These are phyloP conservation scores for Megaceryle alcyon DNA, from an alignment of 2,797 vertebrate genomes.

Conservation along the genomic window DNA sequence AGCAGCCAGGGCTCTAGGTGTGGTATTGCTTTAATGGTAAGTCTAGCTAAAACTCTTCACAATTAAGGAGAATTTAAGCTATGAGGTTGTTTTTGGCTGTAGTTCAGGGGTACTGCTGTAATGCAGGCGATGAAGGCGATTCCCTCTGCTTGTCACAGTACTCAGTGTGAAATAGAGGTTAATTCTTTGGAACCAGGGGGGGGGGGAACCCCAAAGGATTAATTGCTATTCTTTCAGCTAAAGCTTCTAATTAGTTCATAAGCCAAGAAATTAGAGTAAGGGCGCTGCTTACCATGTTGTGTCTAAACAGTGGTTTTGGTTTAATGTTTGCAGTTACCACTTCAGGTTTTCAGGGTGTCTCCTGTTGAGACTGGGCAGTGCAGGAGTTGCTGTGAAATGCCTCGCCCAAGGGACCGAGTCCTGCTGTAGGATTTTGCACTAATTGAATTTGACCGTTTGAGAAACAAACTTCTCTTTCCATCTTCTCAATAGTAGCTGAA, in stretches of 20 bases:
- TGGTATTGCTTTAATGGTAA: neutral
- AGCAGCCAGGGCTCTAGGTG: slow-evolving; percentile 6
- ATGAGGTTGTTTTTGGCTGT: neutral
- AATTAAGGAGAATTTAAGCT: neutral
- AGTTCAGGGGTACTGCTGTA: neutral
- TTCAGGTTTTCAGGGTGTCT: neutral
- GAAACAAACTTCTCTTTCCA: neutral
- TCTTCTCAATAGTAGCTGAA: neutral
- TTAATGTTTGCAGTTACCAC: neutral
- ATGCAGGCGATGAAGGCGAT: neutral
- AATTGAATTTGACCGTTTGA: neutral
- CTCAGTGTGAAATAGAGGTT: neutral
- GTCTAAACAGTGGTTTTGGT: neutral
- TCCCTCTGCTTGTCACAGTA: neutral
- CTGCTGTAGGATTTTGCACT: neutral
- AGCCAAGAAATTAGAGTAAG: neutral
- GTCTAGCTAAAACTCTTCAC: neutral
- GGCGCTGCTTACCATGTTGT: neutral
- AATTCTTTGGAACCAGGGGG: neutral
- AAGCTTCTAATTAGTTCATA: neutral
- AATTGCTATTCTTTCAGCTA: neutral
- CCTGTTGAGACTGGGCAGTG: neutral
- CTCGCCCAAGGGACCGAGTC: neutral
- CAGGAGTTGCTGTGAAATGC: neutral
- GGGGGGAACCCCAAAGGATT: neutral